A percentile compares a stretch with the other conserved stretches of the same genome.
phyloP scores from a whole-genome alignment of 2,113 vertebrate genomes.

The Forbesichthys papilliferus region DNA sequence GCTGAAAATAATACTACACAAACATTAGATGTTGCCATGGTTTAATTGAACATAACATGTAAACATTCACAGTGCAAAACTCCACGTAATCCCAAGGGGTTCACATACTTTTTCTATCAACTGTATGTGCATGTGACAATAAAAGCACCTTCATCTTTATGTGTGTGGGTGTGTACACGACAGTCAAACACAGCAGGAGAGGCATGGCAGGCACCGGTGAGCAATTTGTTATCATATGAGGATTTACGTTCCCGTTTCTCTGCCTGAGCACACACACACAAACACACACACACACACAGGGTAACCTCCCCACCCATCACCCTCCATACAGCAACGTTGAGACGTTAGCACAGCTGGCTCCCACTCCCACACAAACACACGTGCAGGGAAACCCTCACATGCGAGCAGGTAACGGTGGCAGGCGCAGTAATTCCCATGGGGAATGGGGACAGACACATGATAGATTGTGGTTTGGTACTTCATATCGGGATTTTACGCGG shows the following conservation, averaged over 20 bases:
- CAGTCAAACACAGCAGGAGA: slow-evolving; percentile 1
- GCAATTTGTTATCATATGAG: slow-evolving; percentile 23
- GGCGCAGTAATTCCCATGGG: slow-evolving; percentile 41
- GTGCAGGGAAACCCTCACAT: not conserved
- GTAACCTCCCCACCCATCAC: not conserved
- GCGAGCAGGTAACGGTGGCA: slow-evolving; percentile 24
- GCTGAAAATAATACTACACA: no score
- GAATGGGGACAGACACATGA: slow-evolving; percentile 42
- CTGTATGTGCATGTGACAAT: slow-evolving; percentile 20
- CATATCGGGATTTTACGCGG: slow-evolving; percentile 40
- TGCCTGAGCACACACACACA: slow-evolving; percentile 14
- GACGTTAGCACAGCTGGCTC: not conserved
- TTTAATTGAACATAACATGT: no score
- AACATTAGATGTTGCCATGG: no score
- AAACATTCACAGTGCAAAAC: no score
- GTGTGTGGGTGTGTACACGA: slow-evolving; percentile 19
- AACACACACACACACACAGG: slow-evolving; percentile 4
- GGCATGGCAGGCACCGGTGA: slow-evolving; percentile 7
- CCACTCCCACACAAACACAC: slow-evolving; percentile 17
- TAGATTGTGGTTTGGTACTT: slow-evolving; percentile 43
- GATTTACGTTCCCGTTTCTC: slow-evolving; percentile 19
- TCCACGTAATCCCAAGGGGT: no score
- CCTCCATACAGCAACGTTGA: slow-evolving; percentile 6
- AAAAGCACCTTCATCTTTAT: no score
- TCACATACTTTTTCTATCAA: not conserved